phyloP scores from a whole-genome alignment of 2,113 vertebrate species.

The Xyrauchen texanus region DNA sequence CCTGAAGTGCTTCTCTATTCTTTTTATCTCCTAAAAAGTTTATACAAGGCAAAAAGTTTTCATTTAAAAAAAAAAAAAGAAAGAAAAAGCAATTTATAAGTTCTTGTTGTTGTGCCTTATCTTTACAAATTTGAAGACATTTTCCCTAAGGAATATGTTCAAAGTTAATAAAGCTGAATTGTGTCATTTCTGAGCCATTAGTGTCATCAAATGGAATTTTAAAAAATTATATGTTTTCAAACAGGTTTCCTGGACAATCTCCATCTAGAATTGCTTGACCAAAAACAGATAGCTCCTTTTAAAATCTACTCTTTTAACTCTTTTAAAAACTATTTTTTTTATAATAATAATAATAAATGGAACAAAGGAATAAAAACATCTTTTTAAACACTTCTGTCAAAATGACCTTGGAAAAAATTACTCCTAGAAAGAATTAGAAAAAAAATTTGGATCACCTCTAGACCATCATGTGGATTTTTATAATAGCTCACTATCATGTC shows the following conservation, averaged over 20 bases:
- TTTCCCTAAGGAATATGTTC: neutral
- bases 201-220: no score
- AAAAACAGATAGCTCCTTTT: no score
- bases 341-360: no score
- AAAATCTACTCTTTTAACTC: no score
- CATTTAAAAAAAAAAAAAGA: neutral
- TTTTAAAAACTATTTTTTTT: no score
- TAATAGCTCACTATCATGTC: neutral
- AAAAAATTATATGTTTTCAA: no score
- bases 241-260: no score
- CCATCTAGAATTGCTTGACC: no score
- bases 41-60: slow-evolving; percentile 35
- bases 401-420: slow-evolving; percentile 6
- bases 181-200: neutral
- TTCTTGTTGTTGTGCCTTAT: no score
- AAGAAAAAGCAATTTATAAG: neutral
- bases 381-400: neutral
- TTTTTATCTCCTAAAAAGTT: slow-evolving; percentile 32
- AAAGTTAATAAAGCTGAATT: neutral
- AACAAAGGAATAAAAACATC: neutral
- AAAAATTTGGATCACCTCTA: neutral
- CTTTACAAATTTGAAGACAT: neutral
- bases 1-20: slow-evolving; percentile 24
- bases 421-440: neutral
- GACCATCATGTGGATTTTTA: neutral